Evolutionary conservation across 2,113 vertebrate genomes (phyloP), one percentile per base, ranked within the genome.

Genomic region (Lasiurus borealis): DNA sequence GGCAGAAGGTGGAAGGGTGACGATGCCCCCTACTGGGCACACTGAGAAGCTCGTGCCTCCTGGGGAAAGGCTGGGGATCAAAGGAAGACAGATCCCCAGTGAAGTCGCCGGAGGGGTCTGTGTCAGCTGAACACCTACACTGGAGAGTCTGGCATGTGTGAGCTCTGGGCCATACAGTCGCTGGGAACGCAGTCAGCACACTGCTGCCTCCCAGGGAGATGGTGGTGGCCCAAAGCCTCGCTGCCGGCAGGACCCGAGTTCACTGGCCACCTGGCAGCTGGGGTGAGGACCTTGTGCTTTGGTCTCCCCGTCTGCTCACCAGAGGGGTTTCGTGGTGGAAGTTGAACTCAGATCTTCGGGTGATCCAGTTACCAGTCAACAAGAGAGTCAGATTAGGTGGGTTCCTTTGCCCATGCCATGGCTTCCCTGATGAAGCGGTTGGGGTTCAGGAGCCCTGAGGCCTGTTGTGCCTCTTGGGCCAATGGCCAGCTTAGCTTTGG

Each of bases 21-120:
- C 95, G 68, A 73, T 94, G 97, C 97, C 97, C 96, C 95, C 97
- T 97, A 86, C 96, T 96, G 97, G 97, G 88, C 7, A 0, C 34
- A 54, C 6, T 85, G n/a, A 76, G 78, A 76, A 90, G 77, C 72
- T 4, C 0, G 0, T 36, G 36, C 14, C 92, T 82, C 25, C 90
- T 80, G n/a, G 78, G 85, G 64, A 90, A 91, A 77, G 48, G 15
- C 14, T 14, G 31, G 36, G 3, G 27, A 85, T 27, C 31, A 3
- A 1, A 1, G 34, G 8, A 69, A 77, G 40, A 57, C 36, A 7
- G 29, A 36, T n/a, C n/a, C 46, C 31, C 6, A 6, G 44, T 29
- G 48, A 77, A 54, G 40, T 29, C 27, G 0, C 81, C 14, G 29
- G 62, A 16, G 29, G 5, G n/a, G 66, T 84, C 31, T 71, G 10